Base-by-base conservation (phyloP, 2,888 invertebrate species). In the Rambutsinella grinnellia region DNA sequence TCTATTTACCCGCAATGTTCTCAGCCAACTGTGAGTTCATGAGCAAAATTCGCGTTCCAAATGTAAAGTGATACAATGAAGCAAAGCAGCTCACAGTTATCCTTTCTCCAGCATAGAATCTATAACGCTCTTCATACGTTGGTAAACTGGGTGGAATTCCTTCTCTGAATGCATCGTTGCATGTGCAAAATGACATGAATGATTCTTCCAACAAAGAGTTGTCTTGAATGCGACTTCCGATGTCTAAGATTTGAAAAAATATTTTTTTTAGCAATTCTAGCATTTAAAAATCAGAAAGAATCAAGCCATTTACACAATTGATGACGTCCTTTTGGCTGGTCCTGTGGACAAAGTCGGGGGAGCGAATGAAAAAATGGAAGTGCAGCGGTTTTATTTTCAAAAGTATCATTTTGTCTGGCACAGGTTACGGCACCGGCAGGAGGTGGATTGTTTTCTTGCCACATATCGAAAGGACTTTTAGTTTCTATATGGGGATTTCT, bases 1-100 rank as follows among this genome's bases (percentile, higher is more conserved):
- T n/a, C n/a, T n/a, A n/a, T n/a, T n/a, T n/a, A n/a, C n/a, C n/a
- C n/a, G n/a, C n/a, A n/a, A n/a, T n/a, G n/a, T n/a, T n/a, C n/a
- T n/a, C n/a, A n/a, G n/a, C n/a, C n/a, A n/a, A 21, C 51, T 17
- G 6, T 6, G 13, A 23, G 24, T 15, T 23, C 5, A 19, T 23
- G 19, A 78, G 17, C 6, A 13, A 36, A 10, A 69, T 65, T 24
- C 58, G 49, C 10, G 65, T 66, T 19, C 66, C 78, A 5, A 13
- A 23, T 5, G 75, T 46, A 54, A 74, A 75, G 49, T 57, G 60
- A 19, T 78, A 78, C 1, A 66, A 21, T 0, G 78, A 78, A 3
- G 66, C 44, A 3, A 61, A 3, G 27, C 78, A 78, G 5, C 47
- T 53, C 3, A 75, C 54, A 3, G 65, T 54, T 3, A 63, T 8